Percentiles rank a stretch among this genome's conserved stretches.
These are phyloP conservation scores for Gorsachius goisagi DNA, from an alignment of 2,113 vertebrate species.

Conservation along the genomic window DNA sequence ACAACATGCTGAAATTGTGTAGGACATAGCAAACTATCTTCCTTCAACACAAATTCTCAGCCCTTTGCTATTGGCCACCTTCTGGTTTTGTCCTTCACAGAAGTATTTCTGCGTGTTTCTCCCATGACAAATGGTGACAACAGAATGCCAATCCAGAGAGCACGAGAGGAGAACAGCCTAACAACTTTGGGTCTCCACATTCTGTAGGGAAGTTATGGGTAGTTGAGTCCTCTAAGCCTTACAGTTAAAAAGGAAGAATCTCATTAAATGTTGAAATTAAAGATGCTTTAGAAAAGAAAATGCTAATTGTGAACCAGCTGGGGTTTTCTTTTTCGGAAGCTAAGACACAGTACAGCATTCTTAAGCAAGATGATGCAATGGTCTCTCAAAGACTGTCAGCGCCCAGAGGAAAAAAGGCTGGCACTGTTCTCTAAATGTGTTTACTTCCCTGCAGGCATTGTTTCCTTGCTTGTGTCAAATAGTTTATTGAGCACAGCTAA, in stretches of 20 bases:
- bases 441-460: slow-evolving; percentile 51
- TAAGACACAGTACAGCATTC: slow-evolving; percentile 35
- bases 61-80: neutral
- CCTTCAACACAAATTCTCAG: neutral
- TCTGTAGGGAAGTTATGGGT: neutral
- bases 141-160: neutral
- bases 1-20: neutral
- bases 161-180: neutral
- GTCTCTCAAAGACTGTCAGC: slow-evolving; percentile 27
- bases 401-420: slow-evolving; percentile 51
- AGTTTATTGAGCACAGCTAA: slow-evolving; percentile 65
- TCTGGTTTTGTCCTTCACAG: neutral
- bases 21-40: neutral
- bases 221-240: neutral
- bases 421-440: slow-evolving; percentile 61
- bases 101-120: neutral
- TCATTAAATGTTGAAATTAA: slow-evolving; percentile 28
- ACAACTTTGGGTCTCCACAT: neutral
- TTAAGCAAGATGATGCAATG: slow-evolving; percentile 50
- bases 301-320: slow-evolving; percentile 27
- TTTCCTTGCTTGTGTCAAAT: slow-evolving; percentile 68
- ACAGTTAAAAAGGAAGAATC: neutral
- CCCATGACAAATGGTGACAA: neutral
- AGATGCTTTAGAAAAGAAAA: slow-evolving; percentile 23
- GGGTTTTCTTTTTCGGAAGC: slow-evolving; percentile 16